These are phyloP conservation scores for Kudoa iwatai DNA, from an alignment of 30 jellyfish, hydroid and myxozoan species.

Conservation along the genomic window DNA sequence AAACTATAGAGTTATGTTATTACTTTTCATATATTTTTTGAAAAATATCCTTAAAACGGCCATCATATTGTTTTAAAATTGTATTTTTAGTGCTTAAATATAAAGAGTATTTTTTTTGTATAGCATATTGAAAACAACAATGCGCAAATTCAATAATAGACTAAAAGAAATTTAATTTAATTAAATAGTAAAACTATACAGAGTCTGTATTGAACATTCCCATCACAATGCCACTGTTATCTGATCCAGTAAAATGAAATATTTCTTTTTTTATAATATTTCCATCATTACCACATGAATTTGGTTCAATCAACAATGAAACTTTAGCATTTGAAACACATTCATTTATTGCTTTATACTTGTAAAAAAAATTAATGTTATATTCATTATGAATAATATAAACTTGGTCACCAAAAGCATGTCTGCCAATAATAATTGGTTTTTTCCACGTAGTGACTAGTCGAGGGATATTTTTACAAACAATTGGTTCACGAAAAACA, in stretches of 20 bases:
- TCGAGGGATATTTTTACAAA: constrained; percentile 48
- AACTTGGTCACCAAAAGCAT: constrained; percentile 96
- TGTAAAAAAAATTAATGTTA: too few relatives aligned
- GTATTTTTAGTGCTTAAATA: constrained; percentile 91
- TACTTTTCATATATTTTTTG: constrained; percentile 60
- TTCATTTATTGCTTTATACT: too few relatives aligned
- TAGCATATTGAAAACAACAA: constrained; percentile 74
- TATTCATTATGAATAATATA: too few relatives aligned
- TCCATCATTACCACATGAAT: too few relatives aligned
- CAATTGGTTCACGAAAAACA: constrained; percentile 82
- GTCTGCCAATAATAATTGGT: constrained; percentile 87
- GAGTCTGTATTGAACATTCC: constrained; percentile 87
- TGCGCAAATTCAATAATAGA: constrained; percentile 72
- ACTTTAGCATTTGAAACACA: too few relatives aligned
- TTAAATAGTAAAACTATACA: too few relatives aligned
- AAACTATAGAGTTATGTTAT: too few relatives aligned
- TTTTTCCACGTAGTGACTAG: constrained; percentile 87
- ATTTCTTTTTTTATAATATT: too few relatives aligned
- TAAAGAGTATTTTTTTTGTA: constrained; percentile 39
- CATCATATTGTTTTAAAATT: constrained; percentile 60
- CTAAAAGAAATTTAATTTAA: constrained; percentile 2
- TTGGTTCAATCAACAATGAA: too few relatives aligned
- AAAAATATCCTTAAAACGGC: constrained; percentile 63
- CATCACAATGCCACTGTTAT: constrained; percentile 58
- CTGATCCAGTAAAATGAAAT: background rate